phyloP scores from a whole-genome alignment of 2,888 invertebrate species.

The Anthrax anthrax region DNA sequence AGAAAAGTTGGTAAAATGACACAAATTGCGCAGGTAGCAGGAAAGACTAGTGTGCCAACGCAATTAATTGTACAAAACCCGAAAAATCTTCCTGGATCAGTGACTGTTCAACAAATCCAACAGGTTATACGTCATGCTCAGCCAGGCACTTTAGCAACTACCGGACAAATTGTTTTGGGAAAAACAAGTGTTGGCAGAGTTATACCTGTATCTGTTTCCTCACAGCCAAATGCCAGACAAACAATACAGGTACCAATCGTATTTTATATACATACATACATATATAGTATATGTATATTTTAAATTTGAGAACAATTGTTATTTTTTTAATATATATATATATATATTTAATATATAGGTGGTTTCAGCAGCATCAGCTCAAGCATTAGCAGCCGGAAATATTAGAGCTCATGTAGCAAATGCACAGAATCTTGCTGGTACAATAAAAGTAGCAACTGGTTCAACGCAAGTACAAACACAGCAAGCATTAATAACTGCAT shows the following conservation, averaged over 20 bases:
- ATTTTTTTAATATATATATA: background rate
- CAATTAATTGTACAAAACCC: conserved; percentile 59
- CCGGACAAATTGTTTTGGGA: conserved; percentile 44
- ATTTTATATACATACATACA: no score
- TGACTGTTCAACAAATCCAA: conserved; percentile 61
- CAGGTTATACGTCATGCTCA: conserved; percentile 52
- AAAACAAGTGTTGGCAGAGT: conserved; percentile 47
- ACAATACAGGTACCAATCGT: conserved; percentile 38
- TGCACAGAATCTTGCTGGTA: conserved; percentile 35
- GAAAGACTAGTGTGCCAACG: conserved; percentile 41
- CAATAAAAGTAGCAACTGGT: conserved; percentile 38
- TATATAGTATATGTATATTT: background rate
- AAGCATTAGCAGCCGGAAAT: conserved; percentile 35
- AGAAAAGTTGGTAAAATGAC: conserved; percentile 49
- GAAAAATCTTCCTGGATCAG: conserved; percentile 39
- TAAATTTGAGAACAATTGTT: background rate
- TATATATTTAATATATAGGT: conserved; percentile 30
- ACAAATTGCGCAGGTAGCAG: conserved; percentile 32
- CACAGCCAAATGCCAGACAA: conserved; percentile 38
- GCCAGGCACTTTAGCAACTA: conserved; percentile 28
- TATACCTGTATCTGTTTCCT: conserved; percentile 49
- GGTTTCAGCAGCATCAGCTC: conserved; percentile 40
- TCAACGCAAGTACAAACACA: conserved; percentile 34
- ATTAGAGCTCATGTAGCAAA: conserved; percentile 37
- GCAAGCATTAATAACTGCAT: conserved; percentile 40